Evolutionary conservation across 2,888 invertebrate genomes (phyloP).

Genomic region (Amphipyra berbera): DNA sequence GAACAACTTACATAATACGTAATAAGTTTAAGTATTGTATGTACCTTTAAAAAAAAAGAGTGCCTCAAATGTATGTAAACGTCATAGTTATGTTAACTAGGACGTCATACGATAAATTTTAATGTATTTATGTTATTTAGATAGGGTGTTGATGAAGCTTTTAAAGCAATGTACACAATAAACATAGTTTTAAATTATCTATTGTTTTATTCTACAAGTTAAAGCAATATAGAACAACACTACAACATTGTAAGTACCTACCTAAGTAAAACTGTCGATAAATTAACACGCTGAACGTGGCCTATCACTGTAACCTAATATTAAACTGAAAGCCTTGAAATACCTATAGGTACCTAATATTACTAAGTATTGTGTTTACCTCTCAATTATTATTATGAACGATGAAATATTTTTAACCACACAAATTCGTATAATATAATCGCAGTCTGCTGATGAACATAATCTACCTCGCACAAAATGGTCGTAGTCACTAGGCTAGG

Average conservation of each 20-base stretch:
- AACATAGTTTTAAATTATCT: conserved; percentile 40
- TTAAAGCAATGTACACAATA: conserved; percentile 57
- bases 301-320: conserved; percentile 8
- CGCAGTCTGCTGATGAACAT: too few species aligned
- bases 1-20: conserved; percentile 59
- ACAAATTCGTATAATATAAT: too few species aligned
- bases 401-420: too few species aligned
- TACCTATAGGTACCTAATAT: background rate
- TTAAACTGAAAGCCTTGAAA: conserved; percentile 10
- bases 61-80: conserved; percentile 74
- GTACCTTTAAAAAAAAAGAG: conserved; percentile 62
- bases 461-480: too few species aligned
- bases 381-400: too few species aligned
- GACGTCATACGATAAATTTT: conserved; percentile 65
- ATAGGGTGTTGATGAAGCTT: conserved; percentile 48
- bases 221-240: background rate
- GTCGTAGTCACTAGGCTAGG: too few species aligned
- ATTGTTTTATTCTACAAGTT: conserved; percentile 41
- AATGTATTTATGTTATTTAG: conserved; percentile 56
- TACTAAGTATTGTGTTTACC: too few species aligned
- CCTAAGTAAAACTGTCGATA: background rate
- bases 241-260: too few species aligned
- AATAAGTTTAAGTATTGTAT: conserved; percentile 61
- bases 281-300: conserved; percentile 15
- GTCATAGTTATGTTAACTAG: conserved; percentile 83